phyloP scores from a whole-genome alignment of 2,797 vertebrate genomes.

The Micrastur ruficollis region DNA sequence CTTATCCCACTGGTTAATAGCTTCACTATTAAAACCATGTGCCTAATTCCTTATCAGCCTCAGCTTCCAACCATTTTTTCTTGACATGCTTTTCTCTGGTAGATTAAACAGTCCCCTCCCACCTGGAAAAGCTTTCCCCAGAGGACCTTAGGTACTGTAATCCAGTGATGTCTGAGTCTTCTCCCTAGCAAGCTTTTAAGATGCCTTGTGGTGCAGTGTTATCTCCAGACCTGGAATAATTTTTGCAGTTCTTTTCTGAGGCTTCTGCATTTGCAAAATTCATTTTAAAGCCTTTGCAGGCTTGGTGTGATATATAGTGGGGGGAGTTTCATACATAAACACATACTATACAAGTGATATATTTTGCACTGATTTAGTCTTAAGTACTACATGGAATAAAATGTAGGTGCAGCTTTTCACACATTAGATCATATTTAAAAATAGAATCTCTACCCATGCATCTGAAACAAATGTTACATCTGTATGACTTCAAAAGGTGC shows the following conservation, averaged over 20 bases:
- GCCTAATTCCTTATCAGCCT: neutral
- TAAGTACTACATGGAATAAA: neutral
- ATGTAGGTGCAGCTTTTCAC: neutral
- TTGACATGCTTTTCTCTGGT: neutral
- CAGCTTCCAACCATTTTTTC: neutral
- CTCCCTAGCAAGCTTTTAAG: neutral
- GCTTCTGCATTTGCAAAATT: constrained; percentile 11
- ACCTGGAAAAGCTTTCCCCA: neutral
- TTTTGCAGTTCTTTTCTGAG: neutral
- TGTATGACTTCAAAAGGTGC: neutral
- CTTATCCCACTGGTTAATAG: neutral
- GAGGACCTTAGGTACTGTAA: neutral
- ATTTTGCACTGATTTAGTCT: neutral
- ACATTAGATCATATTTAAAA: neutral
- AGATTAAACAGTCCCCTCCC: neutral
- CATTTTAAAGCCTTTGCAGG: constrained; percentile 3
- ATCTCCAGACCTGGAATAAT: neutral
- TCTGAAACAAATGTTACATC: neutral
- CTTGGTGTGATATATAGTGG: neutral
- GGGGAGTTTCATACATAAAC: neutral
- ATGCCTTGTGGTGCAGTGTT: neutral
- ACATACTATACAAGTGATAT: neutral
- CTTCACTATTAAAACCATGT: neutral
- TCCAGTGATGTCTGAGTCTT: neutral
- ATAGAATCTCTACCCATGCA: neutral